Evolutionary conservation across 2,888 invertebrate genomes (phyloP).

Genomic region (Serrognathus titanus): DNA sequence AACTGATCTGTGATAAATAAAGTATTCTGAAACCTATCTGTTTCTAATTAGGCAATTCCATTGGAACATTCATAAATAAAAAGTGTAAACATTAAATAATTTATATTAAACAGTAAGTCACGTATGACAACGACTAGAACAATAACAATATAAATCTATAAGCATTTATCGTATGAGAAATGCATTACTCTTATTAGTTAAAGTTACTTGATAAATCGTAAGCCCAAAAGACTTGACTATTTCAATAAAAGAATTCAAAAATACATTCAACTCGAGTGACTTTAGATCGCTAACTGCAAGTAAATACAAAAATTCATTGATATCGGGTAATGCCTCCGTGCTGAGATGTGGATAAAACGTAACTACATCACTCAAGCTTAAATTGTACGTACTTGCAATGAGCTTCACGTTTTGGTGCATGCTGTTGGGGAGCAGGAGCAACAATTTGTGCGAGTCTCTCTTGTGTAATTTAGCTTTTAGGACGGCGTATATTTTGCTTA

Average conservation of each 20-base stretch:
- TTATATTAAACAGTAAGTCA: too few species aligned
- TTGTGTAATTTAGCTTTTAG: conserved; percentile 33
- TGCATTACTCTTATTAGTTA: not conserved
- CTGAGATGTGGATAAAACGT: conserved; percentile 75
- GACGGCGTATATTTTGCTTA: conserved; percentile 56
- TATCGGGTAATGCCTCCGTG: conserved; percentile 67
- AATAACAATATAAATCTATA: too few species aligned
- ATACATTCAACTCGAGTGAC: conserved; percentile 8
- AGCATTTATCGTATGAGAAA: too few species aligned
- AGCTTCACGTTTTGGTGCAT: conserved; percentile 57
- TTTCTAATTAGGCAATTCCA: too few species aligned
- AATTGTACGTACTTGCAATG: conserved; percentile 41
- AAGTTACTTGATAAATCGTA: conserved; percentile 6
- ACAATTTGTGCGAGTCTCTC: conserved; percentile 62
- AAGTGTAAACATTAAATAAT: too few species aligned
- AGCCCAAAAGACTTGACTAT: conserved; percentile 12
- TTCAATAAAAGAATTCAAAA: conserved; percentile 11
- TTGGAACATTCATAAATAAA: too few species aligned
- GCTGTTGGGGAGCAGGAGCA: conserved; percentile 69
- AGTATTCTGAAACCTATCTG: too few species aligned
- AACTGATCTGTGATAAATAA: too few species aligned
- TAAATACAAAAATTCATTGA: conserved; percentile 39
- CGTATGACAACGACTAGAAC: too few species aligned
- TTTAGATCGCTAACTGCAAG: conserved; percentile 16
- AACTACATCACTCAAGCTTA: conserved; percentile 53